A percentile compares a stretch with the other conserved stretches of the same genome.
Evolutionary conservation across 2,888 invertebrate species (phyloP).

Genomic region (Epistrophella euchroma): DNA sequence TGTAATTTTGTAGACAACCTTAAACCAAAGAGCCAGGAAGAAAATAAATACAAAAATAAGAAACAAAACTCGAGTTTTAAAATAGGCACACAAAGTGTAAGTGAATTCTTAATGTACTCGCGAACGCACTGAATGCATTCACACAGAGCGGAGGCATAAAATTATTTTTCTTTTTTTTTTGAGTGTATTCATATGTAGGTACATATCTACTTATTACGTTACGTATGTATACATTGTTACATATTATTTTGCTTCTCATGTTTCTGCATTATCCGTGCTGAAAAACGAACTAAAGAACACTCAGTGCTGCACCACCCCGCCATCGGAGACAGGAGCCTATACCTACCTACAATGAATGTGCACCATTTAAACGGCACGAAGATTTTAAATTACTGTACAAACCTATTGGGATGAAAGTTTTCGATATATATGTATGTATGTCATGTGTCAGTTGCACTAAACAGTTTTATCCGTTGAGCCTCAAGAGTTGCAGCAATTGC

Average conservation of each 20-base stretch:
- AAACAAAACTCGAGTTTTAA: slow-evolving; percentile 43
- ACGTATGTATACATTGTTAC: slow-evolving; percentile 29
- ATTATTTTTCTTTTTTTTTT: slow-evolving; percentile 56
- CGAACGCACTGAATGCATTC: slow-evolving; percentile 46
- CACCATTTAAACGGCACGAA: slow-evolving; percentile 8
- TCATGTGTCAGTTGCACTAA: slow-evolving; percentile 42
- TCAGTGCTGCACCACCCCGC: not conserved
- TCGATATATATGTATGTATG: slow-evolving; percentile 14
- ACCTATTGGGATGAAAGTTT: slow-evolving; percentile 27
- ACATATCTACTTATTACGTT: slow-evolving; percentile 51
- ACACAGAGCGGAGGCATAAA: slow-evolving; percentile 39
- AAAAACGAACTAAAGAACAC: slow-evolving; percentile 22
- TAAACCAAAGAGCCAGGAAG: slow-evolving; percentile 28
- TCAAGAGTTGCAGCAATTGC: slow-evolving; percentile 20
- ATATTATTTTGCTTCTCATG: slow-evolving; percentile 34
- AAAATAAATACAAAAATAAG: slow-evolving; percentile 13
- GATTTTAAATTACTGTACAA: slow-evolving; percentile 18
- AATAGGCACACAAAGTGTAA: slow-evolving; percentile 60
- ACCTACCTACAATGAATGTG: slow-evolving; percentile 21
- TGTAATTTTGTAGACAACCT: slow-evolving; percentile 28
- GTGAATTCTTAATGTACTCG: slow-evolving; percentile 56
- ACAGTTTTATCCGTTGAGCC: slow-evolving; percentile 30
- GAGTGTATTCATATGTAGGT: too few species aligned
- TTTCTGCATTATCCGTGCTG: slow-evolving; percentile 36
- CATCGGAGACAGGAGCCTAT: not conserved